A percentile compares a stretch with the other conserved stretches of the same genome.
These are phyloP conservation scores for Cheilosia soror DNA, from an alignment of 2,888 invertebrate genomes.

Conservation along the genomic window DNA sequence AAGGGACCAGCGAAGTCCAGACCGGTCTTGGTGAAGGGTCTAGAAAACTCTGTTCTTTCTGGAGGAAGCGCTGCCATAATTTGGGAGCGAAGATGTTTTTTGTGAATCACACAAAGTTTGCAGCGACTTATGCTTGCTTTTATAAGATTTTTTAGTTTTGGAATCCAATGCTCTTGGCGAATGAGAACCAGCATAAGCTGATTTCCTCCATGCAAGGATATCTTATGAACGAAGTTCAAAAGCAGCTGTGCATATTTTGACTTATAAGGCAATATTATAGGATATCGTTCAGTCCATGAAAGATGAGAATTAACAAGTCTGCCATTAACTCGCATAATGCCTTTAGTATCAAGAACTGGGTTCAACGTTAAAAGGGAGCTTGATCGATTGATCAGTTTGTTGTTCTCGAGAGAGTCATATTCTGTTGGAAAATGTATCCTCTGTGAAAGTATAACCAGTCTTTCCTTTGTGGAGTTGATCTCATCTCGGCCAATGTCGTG, in stretches of 20 bases:
- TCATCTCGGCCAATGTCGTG: background rate
- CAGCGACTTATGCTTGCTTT: conserved; percentile 41
- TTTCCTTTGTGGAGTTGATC: conserved; percentile 12
- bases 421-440: conserved; percentile 1
- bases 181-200: conserved; percentile 17
- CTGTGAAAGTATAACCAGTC: conserved; percentile 18
- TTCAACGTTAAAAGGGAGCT: conserved; percentile 45
- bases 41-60: conserved; percentile 33
- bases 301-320: conserved; percentile 25
- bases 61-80: conserved; percentile 52
- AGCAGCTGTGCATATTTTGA: conserved; percentile 4
- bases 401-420: background rate
- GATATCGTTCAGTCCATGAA: conserved; percentile 4
- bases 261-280: conserved; percentile 32
- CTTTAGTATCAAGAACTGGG: conserved; percentile 32
- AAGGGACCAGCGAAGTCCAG: conserved; percentile 68
- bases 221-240: conserved; percentile 20
- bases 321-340: conserved; percentile 41
- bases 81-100: conserved; percentile 35
- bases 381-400: conserved; percentile 11
- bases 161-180: conserved; percentile 28
- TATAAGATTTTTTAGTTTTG: conserved; percentile 22
- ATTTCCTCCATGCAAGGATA: conserved; percentile 27
- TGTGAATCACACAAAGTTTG: conserved; percentile 38
- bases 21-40: conserved; percentile 57